A percentile compares a stretch with the other conserved stretches of the same genome.
phyloP scores from a whole-genome alignment of 2,113 vertebrate genomes.

The Pygoscelis adeliae region DNA sequence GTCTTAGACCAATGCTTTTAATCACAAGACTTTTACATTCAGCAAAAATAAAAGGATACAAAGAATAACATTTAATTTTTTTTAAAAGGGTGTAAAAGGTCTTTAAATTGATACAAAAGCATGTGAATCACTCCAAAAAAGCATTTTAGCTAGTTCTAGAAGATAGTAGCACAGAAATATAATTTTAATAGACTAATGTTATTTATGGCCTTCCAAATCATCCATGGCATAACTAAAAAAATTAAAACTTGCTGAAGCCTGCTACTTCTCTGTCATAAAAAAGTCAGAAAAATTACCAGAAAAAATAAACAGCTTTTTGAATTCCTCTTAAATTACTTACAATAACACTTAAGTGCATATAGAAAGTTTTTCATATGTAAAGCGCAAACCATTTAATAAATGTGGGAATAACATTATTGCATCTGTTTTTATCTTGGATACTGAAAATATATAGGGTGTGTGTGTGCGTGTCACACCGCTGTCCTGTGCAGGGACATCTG shows the following conservation, averaged over 20 bases:
- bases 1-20: background rate
- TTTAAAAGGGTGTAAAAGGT: background rate
- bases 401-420: background rate
- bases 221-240: background rate
- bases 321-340: background rate
- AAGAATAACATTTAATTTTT: background rate
- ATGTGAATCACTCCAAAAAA: background rate
- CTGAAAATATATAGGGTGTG: background rate
- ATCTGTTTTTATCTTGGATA: background rate
- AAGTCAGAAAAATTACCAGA: background rate
- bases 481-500: background rate
- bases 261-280: background rate
- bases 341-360: background rate
- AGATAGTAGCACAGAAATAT: background rate
- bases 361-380: background rate
- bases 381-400: background rate
- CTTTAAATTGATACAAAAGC: background rate
- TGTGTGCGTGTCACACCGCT: fast-evolving
- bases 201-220: background rate
- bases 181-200: background rate
- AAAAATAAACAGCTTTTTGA: background rate
- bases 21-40: background rate
- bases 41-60: background rate
- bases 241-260: background rate
- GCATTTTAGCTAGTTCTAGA: background rate